phyloP scores from a whole-genome alignment of 2,113 vertebrate species.

The Chascanopsetta lugubris region DNA sequence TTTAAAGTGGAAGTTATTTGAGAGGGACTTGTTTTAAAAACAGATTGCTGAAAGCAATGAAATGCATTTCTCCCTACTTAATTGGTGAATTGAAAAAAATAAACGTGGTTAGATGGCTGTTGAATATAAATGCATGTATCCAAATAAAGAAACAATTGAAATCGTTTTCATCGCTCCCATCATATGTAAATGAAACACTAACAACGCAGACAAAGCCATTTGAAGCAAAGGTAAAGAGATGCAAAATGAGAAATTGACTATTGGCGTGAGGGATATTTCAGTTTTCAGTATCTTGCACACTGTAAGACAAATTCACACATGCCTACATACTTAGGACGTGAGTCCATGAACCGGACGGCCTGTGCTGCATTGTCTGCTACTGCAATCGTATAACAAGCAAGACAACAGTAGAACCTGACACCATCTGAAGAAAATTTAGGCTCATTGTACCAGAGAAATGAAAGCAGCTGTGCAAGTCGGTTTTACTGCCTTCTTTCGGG shows the following conservation, averaged over 20 bases:
- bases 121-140: not conserved
- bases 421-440: constrained; percentile 28
- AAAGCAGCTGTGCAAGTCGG: constrained; percentile 9
- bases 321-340: constrained; percentile 27
- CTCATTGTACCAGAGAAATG: constrained; percentile 23
- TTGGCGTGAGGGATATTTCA: constrained; percentile 9
- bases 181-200: too few relatives aligned
- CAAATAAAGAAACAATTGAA: too few relatives aligned
- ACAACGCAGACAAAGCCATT: too few relatives aligned
- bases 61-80: too few relatives aligned
- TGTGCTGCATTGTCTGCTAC: constrained; percentile 25
- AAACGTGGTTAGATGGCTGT: too few relatives aligned
- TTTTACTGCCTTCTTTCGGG: constrained; percentile 36
- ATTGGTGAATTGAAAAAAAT: too few relatives aligned
- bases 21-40: too few relatives aligned
- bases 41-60: too few relatives aligned
- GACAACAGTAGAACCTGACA: constrained; percentile 47
- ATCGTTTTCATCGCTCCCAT: too few relatives aligned
- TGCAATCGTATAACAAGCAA: constrained; percentile 21
- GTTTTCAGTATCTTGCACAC: constrained; percentile 30
- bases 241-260: constrained; percentile 23
- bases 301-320: constrained; percentile 8
- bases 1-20: too few relatives aligned
- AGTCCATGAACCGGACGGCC: constrained; percentile 29
- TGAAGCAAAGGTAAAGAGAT: constrained; percentile 35